phyloP scores from a whole-genome alignment of 2,888 invertebrate genomes.

The Drosophila barbarae region DNA sequence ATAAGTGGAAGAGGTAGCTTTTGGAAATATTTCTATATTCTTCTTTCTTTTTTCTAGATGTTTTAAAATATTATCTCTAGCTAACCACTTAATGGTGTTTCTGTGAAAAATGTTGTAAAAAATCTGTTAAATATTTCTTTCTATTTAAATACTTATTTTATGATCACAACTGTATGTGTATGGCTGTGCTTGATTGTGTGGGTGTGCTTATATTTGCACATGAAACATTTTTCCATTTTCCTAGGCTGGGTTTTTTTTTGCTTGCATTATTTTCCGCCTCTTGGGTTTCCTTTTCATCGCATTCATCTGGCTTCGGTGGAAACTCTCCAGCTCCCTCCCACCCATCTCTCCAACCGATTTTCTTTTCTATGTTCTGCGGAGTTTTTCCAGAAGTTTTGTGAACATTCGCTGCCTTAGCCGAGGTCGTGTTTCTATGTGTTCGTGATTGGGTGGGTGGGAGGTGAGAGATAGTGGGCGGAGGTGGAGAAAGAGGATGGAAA shows the following conservation, averaged over 20 bases:
- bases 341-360: constrained; percentile 6
- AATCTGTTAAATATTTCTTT: not conserved
- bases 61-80: not conserved
- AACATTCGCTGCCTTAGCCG: constrained; percentile 56
- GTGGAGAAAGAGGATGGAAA: constrained; percentile 5
- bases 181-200: constrained; percentile 2
- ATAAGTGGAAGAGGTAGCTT: too few relatives aligned
- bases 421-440: constrained; percentile 53
- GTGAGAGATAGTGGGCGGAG: not conserved
- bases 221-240: constrained; percentile 54
- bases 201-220: constrained; percentile 18
- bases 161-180: constrained; percentile 8
- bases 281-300: constrained; percentile 57
- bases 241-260: constrained; percentile 38
- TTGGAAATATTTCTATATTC: not conserved
- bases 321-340: constrained; percentile 20
- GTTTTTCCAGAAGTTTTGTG: constrained; percentile 39
- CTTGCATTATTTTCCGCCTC: constrained; percentile 57
- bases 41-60: not conserved
- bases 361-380: constrained; percentile 32
- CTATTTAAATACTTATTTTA: not conserved
- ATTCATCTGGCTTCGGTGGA: constrained; percentile 59
- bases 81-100: too few relatives aligned
- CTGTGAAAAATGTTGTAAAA: too few relatives aligned
- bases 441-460: constrained; percentile 12